Evolutionary conservation across 2,113 vertebrate genomes (phyloP), one percentile per base, ranked within the genome.

Genomic region (Tichodroma muraria): DNA sequence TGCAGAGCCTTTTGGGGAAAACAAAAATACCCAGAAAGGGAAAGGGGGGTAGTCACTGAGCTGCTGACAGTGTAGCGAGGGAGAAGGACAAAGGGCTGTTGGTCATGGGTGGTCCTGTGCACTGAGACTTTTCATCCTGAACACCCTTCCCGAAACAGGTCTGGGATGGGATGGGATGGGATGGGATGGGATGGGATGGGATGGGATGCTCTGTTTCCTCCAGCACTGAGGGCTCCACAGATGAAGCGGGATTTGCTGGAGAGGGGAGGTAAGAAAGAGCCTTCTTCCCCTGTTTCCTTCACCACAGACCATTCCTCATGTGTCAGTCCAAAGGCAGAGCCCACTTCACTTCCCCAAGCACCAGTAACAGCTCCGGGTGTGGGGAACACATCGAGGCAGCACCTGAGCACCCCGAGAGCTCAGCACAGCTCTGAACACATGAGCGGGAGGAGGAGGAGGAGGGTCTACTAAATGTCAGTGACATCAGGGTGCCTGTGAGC

Each of bases 271-370:
- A 31, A 50, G 17, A 24, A 57, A 22, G 37, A 59, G 15, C 42
- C 31, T 45, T 45, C 4, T 23, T 66, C 31, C 61, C 52, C 33
- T 14, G 2, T n/a, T 22, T 38, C 42, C 54, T 38, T 28, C 56
- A 30, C 18, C 64, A 21, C 37, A 54, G 44, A 9, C 44, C 22
- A 19, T 15, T 80, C 50, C 85, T 54, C 40, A 3, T 0, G 2
- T 42, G n/a, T 25, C 15, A 9, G 27, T 4, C 40, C 38, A 76
- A 79, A 72, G 85, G 61, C 88, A 92, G 92, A 92, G 77, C 24
- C 28, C 11, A 0, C n/a, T 28, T 37, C 13, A 5, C 28, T 53
- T 47, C 30, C 40, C 20, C 0, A 0, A 12, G 30, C 1, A 33
- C 23, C 40, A 5, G 35, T 1, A 7, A 19, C 14, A 47, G 42